Percentiles rank a stretch among this genome's conserved stretches.
phyloP scores from a whole-genome alignment of 2,113 vertebrate genomes.

The Perca fluviatilis region DNA sequence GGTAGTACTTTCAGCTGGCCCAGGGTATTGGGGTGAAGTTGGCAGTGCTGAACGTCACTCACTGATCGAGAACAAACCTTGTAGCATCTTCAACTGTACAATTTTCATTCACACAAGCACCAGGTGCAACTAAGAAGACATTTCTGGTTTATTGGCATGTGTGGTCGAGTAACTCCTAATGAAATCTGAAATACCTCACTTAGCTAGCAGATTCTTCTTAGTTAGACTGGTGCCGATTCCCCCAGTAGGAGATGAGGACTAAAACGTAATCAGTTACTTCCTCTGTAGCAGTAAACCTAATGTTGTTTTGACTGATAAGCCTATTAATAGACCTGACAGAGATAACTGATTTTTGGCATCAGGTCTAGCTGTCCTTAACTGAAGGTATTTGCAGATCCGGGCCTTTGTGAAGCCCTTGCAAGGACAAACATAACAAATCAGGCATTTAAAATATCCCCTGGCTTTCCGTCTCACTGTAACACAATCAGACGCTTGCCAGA shows the following conservation, averaged over 20 bases:
- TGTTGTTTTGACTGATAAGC: background rate
- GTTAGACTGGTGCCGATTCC: background rate
- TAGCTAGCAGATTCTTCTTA: background rate
- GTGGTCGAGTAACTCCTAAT: background rate
- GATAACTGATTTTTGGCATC: background rate
- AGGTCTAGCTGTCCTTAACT: slow-evolving; percentile 8
- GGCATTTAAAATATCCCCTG: slow-evolving; percentile 28
- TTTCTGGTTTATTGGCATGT: slow-evolving; percentile 4
- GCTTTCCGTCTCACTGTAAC: slow-evolving; percentile 26
- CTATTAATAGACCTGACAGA: background rate
- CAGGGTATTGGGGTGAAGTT: background rate
- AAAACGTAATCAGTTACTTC: background rate
- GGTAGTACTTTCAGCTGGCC: background rate
- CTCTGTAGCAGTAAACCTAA: background rate
- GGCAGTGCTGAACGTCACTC: background rate
- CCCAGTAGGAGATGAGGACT: background rate
- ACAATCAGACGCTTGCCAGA: slow-evolving; percentile 34
- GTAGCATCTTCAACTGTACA: background rate
- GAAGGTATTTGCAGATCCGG: background rate
- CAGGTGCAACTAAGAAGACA: background rate
- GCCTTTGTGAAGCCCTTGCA: slow-evolving; percentile 1
- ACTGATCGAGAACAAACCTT: background rate
- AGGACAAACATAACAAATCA: slow-evolving; percentile 23
- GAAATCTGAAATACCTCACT: slow-evolving; percentile 46
- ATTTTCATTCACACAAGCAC: background rate